phyloP scores from a whole-genome alignment of 2,888 invertebrate species.

The Epinotia bilunana region DNA sequence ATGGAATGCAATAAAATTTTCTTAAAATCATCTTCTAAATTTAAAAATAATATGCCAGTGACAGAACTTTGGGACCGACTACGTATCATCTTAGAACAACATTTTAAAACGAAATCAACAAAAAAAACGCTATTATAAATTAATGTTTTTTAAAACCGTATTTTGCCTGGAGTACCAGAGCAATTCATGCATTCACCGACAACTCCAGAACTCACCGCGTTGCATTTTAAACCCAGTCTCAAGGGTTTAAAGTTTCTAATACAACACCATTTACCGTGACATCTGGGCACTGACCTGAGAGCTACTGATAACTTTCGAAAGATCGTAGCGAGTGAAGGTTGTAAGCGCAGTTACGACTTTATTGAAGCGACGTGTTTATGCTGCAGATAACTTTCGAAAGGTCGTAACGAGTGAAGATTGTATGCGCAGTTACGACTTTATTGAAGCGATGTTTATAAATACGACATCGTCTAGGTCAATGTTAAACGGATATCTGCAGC shows the following conservation, averaged over 20 bases:
- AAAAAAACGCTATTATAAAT: too few relatives aligned
- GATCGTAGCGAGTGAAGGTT: too few relatives aligned
- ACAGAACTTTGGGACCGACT: too few relatives aligned
- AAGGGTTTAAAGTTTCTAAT: not conserved
- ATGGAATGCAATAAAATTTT: too few relatives aligned
- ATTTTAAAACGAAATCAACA: too few relatives aligned
- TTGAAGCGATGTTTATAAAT: not conserved
- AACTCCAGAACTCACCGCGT: not conserved
- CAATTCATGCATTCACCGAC: not conserved
- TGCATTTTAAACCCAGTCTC: not conserved
- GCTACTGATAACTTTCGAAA: not conserved
- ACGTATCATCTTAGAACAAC: too few relatives aligned
- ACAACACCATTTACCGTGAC: not conserved
- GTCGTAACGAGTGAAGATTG: not conserved
- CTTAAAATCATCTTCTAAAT: too few relatives aligned
- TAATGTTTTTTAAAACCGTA: too few relatives aligned
- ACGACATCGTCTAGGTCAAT: slow-evolving; percentile 34
- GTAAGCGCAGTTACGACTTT: not conserved
- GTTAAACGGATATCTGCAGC: slow-evolving; percentile 24
- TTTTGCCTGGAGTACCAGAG: too few relatives aligned
- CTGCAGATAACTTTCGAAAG: not conserved
- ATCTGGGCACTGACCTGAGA: not conserved
- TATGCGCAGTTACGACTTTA: not conserved
- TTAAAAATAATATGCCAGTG: too few relatives aligned
- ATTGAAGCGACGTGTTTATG: not conserved